Conservation (phyloP, 2,797 vertebrate genomes). For the Sebastiscus tertius region DNA sequence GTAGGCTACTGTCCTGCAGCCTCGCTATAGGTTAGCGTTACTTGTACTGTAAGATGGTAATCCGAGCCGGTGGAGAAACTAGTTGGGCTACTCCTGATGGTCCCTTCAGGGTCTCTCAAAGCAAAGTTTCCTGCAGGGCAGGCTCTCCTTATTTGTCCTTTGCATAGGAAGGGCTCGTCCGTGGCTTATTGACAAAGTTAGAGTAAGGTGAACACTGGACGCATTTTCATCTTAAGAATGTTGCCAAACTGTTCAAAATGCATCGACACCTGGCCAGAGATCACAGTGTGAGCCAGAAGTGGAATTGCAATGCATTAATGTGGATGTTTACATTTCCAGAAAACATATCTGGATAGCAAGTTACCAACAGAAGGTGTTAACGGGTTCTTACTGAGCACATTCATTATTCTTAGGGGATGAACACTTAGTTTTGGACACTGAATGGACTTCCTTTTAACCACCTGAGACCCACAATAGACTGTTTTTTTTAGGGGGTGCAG, state of each 20-base stretch:
- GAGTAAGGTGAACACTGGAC: background rate
- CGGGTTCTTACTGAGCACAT: background rate
- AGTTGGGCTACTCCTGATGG: no score
- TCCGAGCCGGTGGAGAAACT: background rate
- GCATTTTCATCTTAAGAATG: background rate
- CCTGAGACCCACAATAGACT: no score
- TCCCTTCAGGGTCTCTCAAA: background rate
- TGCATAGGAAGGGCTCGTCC: background rate
- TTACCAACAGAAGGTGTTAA: background rate
- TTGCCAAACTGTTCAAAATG: background rate
- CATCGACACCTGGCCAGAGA: no score
- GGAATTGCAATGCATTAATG: no score
- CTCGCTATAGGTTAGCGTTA: background rate
- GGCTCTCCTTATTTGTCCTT: background rate
- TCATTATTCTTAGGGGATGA: background rate
- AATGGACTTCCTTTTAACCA: fast-evolving
- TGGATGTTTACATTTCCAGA: background rate
- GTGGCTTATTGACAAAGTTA: background rate
- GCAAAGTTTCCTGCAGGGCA: background rate
- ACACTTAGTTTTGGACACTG: background rate
- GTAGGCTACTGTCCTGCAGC: background rate
- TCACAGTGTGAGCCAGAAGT: background rate
- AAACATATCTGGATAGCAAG: background rate
- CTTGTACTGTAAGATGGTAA: background rate
- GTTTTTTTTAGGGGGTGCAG: no score